Evolutionary conservation across 2,797 vertebrate genomes (phyloP).

Genomic region (Tokudaia tokunoshimensis): DNA sequence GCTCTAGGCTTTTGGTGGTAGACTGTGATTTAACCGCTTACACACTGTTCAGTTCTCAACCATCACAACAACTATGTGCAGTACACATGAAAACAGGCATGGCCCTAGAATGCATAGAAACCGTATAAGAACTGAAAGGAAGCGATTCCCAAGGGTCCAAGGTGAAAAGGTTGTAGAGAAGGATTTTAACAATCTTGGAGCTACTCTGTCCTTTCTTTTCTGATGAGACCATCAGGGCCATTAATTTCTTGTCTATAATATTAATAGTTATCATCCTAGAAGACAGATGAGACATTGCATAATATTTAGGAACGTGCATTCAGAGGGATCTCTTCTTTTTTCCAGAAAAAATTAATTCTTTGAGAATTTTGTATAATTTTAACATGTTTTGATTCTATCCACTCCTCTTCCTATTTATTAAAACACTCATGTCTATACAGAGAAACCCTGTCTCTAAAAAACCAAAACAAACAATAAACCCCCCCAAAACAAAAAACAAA

Average conservation of each 20-base stretch:
- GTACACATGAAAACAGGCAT: neutral
- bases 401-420: neutral
- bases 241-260: neutral
- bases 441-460: no score
- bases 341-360: neutral
- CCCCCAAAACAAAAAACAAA: no score
- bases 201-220: neutral
- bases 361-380: neutral
- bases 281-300: neutral
- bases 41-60: neutral
- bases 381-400: neutral
- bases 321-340: neutral
- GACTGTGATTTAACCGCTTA: neutral
- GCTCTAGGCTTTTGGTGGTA: neutral
- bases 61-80: neutral
- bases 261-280: neutral
- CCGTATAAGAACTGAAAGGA: neutral
- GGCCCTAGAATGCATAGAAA: neutral
- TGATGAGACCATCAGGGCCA: neutral
- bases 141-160: neutral
- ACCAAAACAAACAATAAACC: no score
- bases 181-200: neutral
- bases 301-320: neutral
- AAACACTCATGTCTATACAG: neutral
- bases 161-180: neutral